These are phyloP conservation scores for Promerops cafer DNA, from an alignment of 2,113 vertebrate species.

Conservation along the genomic window DNA sequence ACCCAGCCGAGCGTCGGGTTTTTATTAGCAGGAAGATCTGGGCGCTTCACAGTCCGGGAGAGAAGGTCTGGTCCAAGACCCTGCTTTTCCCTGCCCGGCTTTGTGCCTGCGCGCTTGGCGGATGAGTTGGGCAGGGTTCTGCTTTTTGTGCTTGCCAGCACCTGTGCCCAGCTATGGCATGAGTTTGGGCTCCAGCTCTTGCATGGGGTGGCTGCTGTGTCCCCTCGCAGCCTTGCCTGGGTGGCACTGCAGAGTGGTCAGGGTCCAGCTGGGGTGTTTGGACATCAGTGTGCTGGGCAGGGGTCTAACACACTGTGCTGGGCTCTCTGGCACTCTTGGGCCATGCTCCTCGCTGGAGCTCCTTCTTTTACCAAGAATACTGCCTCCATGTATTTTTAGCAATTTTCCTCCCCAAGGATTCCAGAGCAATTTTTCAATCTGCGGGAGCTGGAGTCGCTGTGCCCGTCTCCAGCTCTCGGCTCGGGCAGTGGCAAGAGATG, in stretches of 20 bases:
- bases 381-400: conserved; percentile 43
- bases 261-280: background rate
- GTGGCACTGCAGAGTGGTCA: background rate
- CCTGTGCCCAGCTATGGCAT: background rate
- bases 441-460: background rate
- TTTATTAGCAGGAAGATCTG: background rate
- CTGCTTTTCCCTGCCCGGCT: background rate
- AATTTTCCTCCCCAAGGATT: conserved; percentile 35
- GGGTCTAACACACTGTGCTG: background rate
- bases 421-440: conserved; percentile 33
- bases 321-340: background rate
- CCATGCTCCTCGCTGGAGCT: background rate
- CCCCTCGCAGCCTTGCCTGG: background rate
- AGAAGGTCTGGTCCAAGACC: background rate
- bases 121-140: background rate
- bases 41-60: background rate
- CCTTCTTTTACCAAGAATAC: background rate
- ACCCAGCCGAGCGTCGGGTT: background rate
- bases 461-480: background rate
- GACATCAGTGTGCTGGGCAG: background rate
- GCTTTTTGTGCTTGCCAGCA: rapidly evolving
- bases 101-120: rapidly evolving
- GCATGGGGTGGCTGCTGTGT: rapidly evolving
- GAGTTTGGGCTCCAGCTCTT: background rate
- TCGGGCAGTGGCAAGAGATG: background rate